Conservation (phyloP, 2,888 invertebrate genomes). For the Mesorhabditis spiculigera region DNA sequence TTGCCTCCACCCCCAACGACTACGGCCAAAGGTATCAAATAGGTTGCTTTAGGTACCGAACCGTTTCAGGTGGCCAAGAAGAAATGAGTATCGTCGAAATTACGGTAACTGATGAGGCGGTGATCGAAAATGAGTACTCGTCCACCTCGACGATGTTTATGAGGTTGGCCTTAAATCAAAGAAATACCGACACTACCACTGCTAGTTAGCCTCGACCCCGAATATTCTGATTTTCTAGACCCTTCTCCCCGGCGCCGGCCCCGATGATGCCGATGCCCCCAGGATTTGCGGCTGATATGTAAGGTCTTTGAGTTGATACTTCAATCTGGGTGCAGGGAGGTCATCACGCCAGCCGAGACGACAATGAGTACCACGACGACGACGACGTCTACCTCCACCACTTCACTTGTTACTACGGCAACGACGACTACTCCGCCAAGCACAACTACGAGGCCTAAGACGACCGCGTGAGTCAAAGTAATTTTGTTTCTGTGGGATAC, state of each 20-base stretch:
- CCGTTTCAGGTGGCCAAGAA: neutral
- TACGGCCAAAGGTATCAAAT: too few species aligned
- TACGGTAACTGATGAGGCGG: neutral
- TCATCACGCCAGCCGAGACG: neutral
- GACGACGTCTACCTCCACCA: neutral
- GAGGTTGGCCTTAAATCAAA: too few species aligned
- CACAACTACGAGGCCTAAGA: neutral
- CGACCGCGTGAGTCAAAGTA: neutral
- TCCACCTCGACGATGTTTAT: neutral
- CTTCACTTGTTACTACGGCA: neutral
- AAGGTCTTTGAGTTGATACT: neutral
- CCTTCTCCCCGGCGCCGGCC: neutral
- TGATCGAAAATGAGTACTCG: neutral
- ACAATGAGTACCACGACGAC: neutral
- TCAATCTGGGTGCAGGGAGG: neutral
- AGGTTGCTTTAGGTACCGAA: too few species aligned
- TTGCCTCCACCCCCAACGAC: too few species aligned
- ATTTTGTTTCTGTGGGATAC: too few species aligned
- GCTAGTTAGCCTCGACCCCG: too few species aligned
- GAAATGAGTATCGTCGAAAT: neutral
- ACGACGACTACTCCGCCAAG: neutral
- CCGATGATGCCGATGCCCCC: neutral
- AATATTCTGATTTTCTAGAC: too few species aligned
- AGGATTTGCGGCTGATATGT: conserved; percentile 4
- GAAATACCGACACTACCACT: too few species aligned